Evolutionary conservation across 92 coral and sea anemone species (phyloP).

Genomic region (Blastomussa wellsi): DNA sequence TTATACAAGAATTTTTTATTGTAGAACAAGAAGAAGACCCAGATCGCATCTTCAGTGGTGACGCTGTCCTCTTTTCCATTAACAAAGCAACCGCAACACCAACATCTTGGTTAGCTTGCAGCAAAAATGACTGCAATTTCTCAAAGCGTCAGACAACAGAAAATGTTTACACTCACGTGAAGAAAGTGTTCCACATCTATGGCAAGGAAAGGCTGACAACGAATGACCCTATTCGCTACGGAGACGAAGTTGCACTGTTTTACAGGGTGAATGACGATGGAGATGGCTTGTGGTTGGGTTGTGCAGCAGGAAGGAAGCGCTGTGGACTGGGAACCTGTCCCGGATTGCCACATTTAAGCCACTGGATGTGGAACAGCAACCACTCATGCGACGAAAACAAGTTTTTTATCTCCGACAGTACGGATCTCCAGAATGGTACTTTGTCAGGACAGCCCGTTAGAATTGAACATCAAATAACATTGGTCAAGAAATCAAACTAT

Average conservation of each 20-base stretch:
- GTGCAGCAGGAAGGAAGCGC: background rate
- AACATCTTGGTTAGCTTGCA: slow-evolving; percentile 15
- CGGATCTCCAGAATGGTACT: background rate
- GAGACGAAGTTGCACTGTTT: slow-evolving; percentile 30
- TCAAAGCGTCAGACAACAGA: slow-evolving; percentile 20
- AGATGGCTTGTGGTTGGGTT: slow-evolving; percentile 26
- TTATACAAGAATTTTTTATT: background rate
- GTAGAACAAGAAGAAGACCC: slow-evolving; percentile 13
- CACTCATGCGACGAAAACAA: slow-evolving; percentile 19
- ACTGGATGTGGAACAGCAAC: slow-evolving; percentile 24
- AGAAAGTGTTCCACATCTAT: slow-evolving; percentile 16
- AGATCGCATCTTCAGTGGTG: slow-evolving; percentile 21
- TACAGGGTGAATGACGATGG: slow-evolving; percentile 28
- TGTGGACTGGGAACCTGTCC: slow-evolving; percentile 30
- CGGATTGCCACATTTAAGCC: slow-evolving; percentile 22
- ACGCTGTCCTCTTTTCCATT: slow-evolving; percentile 10
- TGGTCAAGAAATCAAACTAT: background rate
- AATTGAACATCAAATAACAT: slow-evolving; percentile 13
- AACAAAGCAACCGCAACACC: background rate
- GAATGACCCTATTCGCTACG: slow-evolving; percentile 29
- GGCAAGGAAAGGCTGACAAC: background rate
- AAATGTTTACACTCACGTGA: background rate
- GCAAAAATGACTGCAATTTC: background rate
- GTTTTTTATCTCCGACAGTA: slow-evolving; percentile 4
- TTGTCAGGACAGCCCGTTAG: slow-evolving; percentile 5